Evolutionary conservation across 2,888 invertebrate species (phyloP).

Genomic region (Eremobia ochroleuca): DNA sequence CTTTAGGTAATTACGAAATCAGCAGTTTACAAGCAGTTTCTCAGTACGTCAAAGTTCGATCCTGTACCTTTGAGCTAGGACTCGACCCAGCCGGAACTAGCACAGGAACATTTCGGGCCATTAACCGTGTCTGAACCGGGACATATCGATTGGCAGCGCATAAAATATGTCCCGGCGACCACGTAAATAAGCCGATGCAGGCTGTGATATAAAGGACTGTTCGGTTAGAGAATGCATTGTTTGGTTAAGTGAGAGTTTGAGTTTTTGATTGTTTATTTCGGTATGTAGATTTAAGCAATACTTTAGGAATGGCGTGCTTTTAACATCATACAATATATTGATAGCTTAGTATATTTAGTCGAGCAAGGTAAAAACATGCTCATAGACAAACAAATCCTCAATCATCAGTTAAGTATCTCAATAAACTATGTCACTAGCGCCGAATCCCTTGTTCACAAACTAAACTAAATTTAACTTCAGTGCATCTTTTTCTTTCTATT

Average conservation of each 20-base stretch:
- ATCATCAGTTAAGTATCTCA: background rate
- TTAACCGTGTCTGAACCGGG: conserved; percentile 79
- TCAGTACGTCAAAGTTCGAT: conserved; percentile 26
- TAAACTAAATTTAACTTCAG: no score
- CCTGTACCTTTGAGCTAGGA: conserved; percentile 38
- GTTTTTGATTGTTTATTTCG: background rate
- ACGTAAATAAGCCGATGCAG: conserved; percentile 73
- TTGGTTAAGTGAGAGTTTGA: conserved; percentile 16
- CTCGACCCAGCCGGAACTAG: conserved; percentile 26
- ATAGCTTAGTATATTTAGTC: background rate
- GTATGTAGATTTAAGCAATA: no score
- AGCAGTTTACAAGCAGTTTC: conserved; percentile 30
- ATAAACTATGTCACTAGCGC: background rate
- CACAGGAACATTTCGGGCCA: conserved; percentile 78
- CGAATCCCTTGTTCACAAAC: no score
- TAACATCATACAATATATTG: background rate
- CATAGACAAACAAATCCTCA: background rate
- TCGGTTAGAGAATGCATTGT: conserved; percentile 42
- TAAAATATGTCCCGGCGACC: conserved; percentile 80
- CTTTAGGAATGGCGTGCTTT: background rate
- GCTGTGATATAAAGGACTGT: conserved; percentile 48
- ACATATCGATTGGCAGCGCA: conserved; percentile 81
- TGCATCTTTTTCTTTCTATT: no score
- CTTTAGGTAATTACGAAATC: conserved; percentile 16
- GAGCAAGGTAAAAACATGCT: background rate